Evolutionary conservation across 1,140 invertebrate species (phyloP).

Genomic region (Drosophila dunni): DNA sequence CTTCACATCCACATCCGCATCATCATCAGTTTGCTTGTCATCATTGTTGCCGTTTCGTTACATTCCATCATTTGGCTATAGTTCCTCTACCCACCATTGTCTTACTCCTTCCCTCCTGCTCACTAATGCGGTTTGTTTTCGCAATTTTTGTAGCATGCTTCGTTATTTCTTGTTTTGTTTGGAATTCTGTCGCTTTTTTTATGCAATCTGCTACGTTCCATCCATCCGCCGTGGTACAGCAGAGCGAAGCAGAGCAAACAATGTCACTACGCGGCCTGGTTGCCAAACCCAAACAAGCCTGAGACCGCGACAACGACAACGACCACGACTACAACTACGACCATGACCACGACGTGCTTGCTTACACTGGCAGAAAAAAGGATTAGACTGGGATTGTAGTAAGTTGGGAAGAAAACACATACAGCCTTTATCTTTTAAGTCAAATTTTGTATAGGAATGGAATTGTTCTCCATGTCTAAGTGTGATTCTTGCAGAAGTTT

Average conservation of each 20-base stretch:
- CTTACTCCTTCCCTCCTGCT: constrained; percentile 32
- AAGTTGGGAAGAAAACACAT: too few relatives aligned
- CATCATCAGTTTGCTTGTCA: constrained; percentile 63
- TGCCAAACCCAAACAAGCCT: constrained; percentile 80
- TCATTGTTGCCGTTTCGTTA: constrained; percentile 66
- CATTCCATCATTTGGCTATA: constrained; percentile 50
- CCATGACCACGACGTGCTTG: constrained; percentile 24
- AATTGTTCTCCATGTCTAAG: too few relatives aligned
- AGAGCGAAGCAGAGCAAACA: constrained; percentile 71
- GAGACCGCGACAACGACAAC: constrained; percentile 54
- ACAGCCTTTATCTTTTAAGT: too few relatives aligned
- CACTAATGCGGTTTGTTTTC: constrained; percentile 80
- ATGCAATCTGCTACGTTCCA: constrained; percentile 40
- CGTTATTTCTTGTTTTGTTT: constrained; percentile 79
- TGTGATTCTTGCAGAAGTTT: too few relatives aligned
- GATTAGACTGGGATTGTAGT: too few relatives aligned
- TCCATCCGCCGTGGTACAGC: constrained; percentile 32
- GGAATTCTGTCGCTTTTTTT: constrained; percentile 55
- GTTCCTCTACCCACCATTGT: neutral
- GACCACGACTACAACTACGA: constrained; percentile 17
- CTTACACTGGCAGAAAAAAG: too few relatives aligned
- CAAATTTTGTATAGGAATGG: too few relatives aligned
- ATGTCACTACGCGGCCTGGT: constrained; percentile 76
- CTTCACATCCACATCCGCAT: neutral
- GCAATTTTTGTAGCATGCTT: constrained; percentile 70